A percentile compares a stretch with the other conserved stretches of the same genome.
phyloP scores from a whole-genome alignment of 1,140 invertebrate genomes.

The Nasonia giraulti region DNA sequence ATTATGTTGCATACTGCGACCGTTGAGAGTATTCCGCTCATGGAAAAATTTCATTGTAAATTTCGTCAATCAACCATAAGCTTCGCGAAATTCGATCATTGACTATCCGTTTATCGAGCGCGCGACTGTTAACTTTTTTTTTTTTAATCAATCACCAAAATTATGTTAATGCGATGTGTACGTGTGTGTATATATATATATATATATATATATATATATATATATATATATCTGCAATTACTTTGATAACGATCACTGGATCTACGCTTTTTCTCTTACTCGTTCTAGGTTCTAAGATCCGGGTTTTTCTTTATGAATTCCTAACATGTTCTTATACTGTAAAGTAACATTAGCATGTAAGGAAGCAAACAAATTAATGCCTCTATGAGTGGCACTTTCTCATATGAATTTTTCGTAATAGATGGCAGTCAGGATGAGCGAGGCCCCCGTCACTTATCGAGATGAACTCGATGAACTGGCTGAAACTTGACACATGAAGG shows the following conservation, averaged over 20 bases:
- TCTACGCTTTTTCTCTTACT: conserved; percentile 27
- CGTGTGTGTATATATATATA: too few relatives aligned
- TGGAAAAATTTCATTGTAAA: conserved; percentile 9
- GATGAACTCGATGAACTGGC: conserved; percentile 34
- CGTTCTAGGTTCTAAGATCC: conserved; percentile 10
- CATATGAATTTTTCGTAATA: conserved; percentile 41
- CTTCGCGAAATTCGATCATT: not conserved
- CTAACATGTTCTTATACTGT: conserved; percentile 34
- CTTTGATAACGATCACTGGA: conserved; percentile 10
- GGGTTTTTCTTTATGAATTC: not conserved
- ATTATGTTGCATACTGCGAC: not conserved
- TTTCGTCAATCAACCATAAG: not conserved
- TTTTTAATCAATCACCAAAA: not conserved
- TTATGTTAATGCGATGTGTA: conserved; percentile 5
- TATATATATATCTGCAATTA: conserved; percentile 3
- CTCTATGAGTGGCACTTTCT: conserved; percentile 9
- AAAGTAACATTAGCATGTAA: conserved; percentile 44
- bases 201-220: too few relatives aligned
- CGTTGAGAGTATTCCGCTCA: not conserved
- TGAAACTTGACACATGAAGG: conserved; percentile 22
- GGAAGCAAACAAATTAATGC: not conserved
- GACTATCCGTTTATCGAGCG: not conserved
- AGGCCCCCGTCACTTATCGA: conserved; percentile 12
- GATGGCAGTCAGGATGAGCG: conserved; percentile 47
- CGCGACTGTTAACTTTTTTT: not conserved